Conservation (phyloP, 2,113 vertebrate genomes). For the Acanthochromis polyacanthus region DNA sequence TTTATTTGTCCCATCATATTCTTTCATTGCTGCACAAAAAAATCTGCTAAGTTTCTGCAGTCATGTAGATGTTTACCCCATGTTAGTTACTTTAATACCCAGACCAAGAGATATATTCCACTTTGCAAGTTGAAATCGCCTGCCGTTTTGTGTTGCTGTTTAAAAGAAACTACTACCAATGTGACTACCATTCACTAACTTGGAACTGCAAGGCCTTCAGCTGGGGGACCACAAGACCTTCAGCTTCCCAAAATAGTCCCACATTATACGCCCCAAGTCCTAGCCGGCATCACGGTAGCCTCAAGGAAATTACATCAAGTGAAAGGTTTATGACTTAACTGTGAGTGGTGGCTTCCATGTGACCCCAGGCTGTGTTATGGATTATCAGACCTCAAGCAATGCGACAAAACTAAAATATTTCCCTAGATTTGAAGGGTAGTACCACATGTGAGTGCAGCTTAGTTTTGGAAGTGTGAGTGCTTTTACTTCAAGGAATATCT, state of each 20-base stretch:
- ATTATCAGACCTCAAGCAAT: neutral
- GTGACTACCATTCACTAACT: conserved; percentile 47
- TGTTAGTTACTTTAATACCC: conserved; percentile 10
- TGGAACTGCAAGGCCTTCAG: conserved; percentile 60
- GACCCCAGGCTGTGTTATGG: neutral
- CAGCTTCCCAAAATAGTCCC: conserved; percentile 79
- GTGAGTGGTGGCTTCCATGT: conserved; percentile 30
- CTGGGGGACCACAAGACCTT: conserved; percentile 64
- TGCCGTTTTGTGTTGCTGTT: conserved; percentile 62
- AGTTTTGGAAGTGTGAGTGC: neutral
- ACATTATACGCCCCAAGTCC: conserved; percentile 65
- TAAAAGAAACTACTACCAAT: conserved; percentile 36
- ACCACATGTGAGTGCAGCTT: neutral
- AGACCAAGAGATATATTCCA: conserved; percentile 1
- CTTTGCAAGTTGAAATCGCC: conserved; percentile 64
- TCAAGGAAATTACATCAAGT: conserved; percentile 69
- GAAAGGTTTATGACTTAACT: conserved; percentile 54
- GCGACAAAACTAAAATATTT: neutral
- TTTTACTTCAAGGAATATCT: neutral
- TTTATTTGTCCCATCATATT: conserved; percentile 6
- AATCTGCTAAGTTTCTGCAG: neutral
- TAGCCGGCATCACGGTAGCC: conserved; percentile 54
- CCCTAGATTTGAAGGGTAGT: neutral
- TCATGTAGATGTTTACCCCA: neutral
- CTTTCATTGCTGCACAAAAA: neutral